Percentiles rank a stretch among this genome's conserved stretches.
phyloP scores from a whole-genome alignment of 2,113 vertebrate species.

The Brachionichthys hirsutus region DNA sequence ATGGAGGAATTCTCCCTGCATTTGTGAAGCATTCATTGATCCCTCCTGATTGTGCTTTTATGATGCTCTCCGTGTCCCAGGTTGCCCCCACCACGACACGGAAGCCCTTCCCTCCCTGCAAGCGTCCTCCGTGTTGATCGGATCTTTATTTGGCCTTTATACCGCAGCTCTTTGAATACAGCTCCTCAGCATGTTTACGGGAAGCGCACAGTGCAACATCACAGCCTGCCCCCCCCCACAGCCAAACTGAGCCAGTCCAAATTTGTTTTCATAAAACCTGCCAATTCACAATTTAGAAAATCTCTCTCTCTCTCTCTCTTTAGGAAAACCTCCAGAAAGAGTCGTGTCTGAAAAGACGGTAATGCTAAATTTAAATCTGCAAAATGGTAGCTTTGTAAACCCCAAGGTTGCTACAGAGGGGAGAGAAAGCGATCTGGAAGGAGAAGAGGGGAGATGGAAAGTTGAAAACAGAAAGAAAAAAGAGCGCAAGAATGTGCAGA shows the following conservation, averaged over 20 bases:
- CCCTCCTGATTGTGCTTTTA: conserved; percentile 4
- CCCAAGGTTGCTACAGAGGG: conserved; percentile 46
- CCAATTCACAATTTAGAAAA: conserved; percentile 61
- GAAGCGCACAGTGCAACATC: conserved; percentile 68
- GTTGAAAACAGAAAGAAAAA: conserved; percentile 6
- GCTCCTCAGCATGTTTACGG: conserved; percentile 71
- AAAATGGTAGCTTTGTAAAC: conserved; percentile 80
- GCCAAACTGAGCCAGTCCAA: conserved; percentile 64
- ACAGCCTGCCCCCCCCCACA: conserved; percentile 52
- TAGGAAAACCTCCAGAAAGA: conserved; percentile 48
- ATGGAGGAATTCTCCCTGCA: background rate
- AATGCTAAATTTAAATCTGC: conserved; percentile 80
- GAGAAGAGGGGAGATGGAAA: conserved; percentile 7
- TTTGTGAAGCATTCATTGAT: conserved; percentile 1
- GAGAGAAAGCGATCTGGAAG: conserved; percentile 4
- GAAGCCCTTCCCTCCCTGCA: conserved; percentile 20
- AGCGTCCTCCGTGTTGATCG: conserved; percentile 58
- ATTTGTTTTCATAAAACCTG: conserved; percentile 61
- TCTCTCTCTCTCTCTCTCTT: conserved; percentile 18
- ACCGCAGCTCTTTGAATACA: conserved; percentile 75
- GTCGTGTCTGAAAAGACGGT: conserved; percentile 50
- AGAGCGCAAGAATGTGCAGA: background rate
- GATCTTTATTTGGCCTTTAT: conserved; percentile 72
- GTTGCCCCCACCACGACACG: conserved; percentile 30
- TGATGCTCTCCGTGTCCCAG: conserved; percentile 47